Conservation (phyloP, 2,888 invertebrate genomes). For the Meteorus cinctellus region DNA sequence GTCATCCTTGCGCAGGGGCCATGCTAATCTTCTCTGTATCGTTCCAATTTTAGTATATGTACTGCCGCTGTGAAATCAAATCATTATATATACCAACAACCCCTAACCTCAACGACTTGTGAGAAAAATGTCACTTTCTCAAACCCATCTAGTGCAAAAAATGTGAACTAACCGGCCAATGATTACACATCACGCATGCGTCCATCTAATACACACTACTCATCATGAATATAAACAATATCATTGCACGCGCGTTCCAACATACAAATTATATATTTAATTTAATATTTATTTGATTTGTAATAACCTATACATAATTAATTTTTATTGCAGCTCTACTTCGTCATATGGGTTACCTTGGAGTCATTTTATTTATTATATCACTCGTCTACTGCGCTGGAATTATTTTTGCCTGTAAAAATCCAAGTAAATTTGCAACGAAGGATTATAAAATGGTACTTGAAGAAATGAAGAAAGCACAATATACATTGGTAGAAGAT, state of each 20-base stretch:
- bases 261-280: neutral
- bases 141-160: constrained; percentile 48
- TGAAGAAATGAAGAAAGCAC: constrained; percentile 32
- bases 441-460: constrained; percentile 58
- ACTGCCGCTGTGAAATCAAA: constrained; percentile 74
- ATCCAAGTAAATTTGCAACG: constrained; percentile 71
- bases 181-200: constrained; percentile 31
- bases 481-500: neutral
- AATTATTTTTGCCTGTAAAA: constrained; percentile 75
- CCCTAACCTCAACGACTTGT: constrained; percentile 36
- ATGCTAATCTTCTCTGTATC: constrained; percentile 96
- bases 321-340: constrained; percentile 74
- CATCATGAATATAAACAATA: constrained; percentile 14
- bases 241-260: neutral
- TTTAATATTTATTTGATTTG: too few relatives aligned
- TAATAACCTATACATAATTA: constrained; percentile 1
- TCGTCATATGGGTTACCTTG: constrained; percentile 77
- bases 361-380: constrained; percentile 76
- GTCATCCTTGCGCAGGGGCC: constrained; percentile 95
- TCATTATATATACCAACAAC: constrained; percentile 55
- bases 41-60: constrained; percentile 92
- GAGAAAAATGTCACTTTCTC: constrained; percentile 46
- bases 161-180: constrained; percentile 13
- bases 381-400: constrained; percentile 78
- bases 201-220: constrained; percentile 16